A percentile compares a stretch with the other conserved stretches of the same genome.
These are phyloP conservation scores for Ectemnius lituratus DNA, from an alignment of 2,888 invertebrate genomes.

Conservation along the genomic window DNA sequence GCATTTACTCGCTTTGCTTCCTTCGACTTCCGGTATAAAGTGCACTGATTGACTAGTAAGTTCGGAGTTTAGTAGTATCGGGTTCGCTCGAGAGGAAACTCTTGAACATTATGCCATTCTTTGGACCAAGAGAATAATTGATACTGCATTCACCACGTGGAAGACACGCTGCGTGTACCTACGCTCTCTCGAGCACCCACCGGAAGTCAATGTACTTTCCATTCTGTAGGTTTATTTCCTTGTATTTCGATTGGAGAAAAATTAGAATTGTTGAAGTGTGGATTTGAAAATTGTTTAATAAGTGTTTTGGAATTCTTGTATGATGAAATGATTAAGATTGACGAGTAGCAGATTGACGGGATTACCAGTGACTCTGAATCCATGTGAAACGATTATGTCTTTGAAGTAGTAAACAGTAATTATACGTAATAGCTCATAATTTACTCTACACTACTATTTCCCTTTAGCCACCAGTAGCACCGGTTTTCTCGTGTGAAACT, in stretches of 20 bases:
- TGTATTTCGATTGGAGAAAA: too few species aligned
- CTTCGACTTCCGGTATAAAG: slow-evolving; percentile 3
- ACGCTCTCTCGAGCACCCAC: not conserved
- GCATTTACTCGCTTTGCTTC: not conserved
- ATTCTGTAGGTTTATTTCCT: not conserved
- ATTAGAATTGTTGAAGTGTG: too few species aligned
- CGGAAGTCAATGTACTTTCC: not conserved
- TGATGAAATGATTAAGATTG: too few species aligned
- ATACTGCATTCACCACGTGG: not conserved
- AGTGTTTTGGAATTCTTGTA: too few species aligned
- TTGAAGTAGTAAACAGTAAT: slow-evolving; percentile 33
- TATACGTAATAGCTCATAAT: slow-evolving; percentile 37
- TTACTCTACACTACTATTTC: slow-evolving; percentile 23
- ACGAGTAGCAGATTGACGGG: too few species aligned
- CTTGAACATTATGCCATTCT: not conserved
- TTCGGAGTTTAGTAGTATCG: not conserved
- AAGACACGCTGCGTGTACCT: not conserved
- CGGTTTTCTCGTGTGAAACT: slow-evolving; percentile 26
- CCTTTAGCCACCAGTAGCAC: not conserved
- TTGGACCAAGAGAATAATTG: not conserved
- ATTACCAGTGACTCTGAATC: not conserved
- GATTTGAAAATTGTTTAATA: too few species aligned
- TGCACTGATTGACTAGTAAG: not conserved
- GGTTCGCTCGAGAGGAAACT: not conserved
- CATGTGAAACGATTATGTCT: slow-evolving; percentile 20